These are phyloP conservation scores for Nothura maculosa DNA, from an alignment of 2,797 vertebrate genomes.

Conservation along the genomic window DNA sequence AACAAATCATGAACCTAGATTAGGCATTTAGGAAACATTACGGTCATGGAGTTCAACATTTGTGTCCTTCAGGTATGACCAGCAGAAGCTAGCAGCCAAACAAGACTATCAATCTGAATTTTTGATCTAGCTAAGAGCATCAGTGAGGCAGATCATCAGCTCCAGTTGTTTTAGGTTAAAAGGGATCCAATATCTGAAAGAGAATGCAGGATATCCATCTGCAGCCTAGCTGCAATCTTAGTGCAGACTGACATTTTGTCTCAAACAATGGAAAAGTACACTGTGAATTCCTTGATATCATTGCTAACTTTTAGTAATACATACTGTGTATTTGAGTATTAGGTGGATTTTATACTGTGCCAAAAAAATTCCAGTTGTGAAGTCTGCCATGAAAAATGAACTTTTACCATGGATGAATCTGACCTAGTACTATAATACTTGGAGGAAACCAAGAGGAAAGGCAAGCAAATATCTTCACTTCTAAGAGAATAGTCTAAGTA, in stretches of 20 bases:
- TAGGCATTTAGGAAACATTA: neutral
- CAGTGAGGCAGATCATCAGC: neutral
- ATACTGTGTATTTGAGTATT: neutral
- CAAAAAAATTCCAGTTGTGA: neutral
- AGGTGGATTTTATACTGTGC: neutral
- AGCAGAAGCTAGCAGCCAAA: neutral
- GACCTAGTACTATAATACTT: neutral
- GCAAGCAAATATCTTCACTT: neutral
- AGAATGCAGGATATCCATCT: neutral
- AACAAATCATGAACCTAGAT: neutral
- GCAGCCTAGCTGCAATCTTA: neutral
- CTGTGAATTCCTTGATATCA: neutral
- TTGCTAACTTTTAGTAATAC: neutral
- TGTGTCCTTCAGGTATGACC: neutral
- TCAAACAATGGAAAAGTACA: neutral
- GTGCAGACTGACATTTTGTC: neutral
- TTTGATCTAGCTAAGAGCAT: neutral
- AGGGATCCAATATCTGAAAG: accelerated
- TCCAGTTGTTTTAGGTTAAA: neutral
- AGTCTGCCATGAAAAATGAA: neutral
- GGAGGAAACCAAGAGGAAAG: neutral
- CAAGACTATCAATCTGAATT: neutral
- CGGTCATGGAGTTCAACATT: neutral
- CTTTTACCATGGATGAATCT: neutral
- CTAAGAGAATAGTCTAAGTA: neutral